Conservation (phyloP, 92 coral and sea anemone species). For the Actinernus sp. region DNA sequence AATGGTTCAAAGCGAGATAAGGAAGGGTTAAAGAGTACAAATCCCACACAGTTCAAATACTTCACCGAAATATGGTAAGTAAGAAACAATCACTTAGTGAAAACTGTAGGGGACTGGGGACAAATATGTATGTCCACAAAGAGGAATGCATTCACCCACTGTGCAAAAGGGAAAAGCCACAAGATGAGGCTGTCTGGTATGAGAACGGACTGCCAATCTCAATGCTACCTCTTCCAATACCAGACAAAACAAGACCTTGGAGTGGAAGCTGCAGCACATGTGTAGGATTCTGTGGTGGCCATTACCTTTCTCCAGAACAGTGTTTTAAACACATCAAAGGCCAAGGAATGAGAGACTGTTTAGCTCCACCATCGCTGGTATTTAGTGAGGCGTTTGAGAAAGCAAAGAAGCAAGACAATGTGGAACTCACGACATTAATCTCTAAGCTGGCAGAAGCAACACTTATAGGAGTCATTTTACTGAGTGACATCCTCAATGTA, state of each 20-base stretch:
- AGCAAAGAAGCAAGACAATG: background rate
- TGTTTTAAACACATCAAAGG: constrained; percentile 30
- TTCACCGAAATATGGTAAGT: constrained; percentile 46
- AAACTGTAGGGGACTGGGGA: constrained; percentile 6
- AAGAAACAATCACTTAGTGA: constrained; percentile 23
- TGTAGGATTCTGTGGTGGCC: constrained; percentile 48
- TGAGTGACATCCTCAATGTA: no score
- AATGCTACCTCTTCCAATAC: constrained; percentile 31
- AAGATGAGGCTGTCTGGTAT: constrained; percentile 8
- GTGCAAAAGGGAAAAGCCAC: constrained; percentile 24
- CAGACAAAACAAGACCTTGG: constrained; percentile 50
- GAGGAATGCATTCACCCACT: constrained; percentile 16
- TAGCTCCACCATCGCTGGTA: constrained; percentile 37
- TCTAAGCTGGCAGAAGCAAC: constrained; percentile 36
- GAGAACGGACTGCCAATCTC: constrained; percentile 20
- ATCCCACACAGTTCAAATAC: constrained; percentile 46
- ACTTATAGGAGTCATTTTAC: no score
- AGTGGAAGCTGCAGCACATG: constrained; percentile 42
- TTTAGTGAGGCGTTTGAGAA: constrained; percentile 28
- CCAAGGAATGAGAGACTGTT: constrained; percentile 27
- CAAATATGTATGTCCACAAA: constrained; percentile 12
- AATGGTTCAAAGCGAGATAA: constrained; percentile 45
- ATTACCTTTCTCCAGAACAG: constrained; percentile 41
- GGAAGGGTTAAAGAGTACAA: constrained; percentile 5
- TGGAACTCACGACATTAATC: background rate